These are phyloP conservation scores for Poeciliopsis infans DNA, from an alignment of 2,797 vertebrate genomes.

Conservation along the genomic window DNA sequence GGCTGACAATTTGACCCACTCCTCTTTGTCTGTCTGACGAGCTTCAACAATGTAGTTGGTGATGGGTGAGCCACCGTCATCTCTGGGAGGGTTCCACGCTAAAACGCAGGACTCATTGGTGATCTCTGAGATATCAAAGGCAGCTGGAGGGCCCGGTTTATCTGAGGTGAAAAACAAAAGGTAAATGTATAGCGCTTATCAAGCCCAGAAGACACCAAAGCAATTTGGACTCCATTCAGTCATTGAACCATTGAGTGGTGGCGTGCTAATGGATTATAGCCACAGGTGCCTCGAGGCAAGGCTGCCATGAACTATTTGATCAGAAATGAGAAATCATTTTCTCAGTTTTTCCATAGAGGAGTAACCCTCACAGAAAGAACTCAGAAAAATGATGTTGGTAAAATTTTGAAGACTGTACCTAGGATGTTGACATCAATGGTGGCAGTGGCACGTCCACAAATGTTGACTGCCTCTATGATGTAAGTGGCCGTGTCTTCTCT, in stretches of 20 bases:
- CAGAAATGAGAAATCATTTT: background rate
- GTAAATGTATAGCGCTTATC: too few relatives aligned
- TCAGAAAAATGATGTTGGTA: background rate
- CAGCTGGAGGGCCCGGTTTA: slow-evolving; percentile 97
- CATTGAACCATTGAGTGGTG: background rate
- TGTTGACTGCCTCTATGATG: slow-evolving; percentile 96
- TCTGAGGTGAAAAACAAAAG: slow-evolving; percentile 75
- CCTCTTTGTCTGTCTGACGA: slow-evolving; percentile 87
- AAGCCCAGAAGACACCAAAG: too few relatives aligned
- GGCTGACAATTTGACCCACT: slow-evolving; percentile 96
- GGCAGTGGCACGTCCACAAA: slow-evolving; percentile 92
- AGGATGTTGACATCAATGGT: slow-evolving; percentile 97
- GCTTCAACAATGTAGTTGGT: slow-evolving; percentile 96
- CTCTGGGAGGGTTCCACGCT: slow-evolving; percentile 97
- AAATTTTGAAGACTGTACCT: slow-evolving; percentile 76
- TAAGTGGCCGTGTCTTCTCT: slow-evolving; percentile 95
- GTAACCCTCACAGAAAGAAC: background rate
- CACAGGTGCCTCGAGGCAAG: too few relatives aligned
- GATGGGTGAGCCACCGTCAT: slow-evolving; percentile 93
- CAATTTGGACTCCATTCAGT: too few relatives aligned
- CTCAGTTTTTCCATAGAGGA: background rate
- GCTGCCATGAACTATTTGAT: background rate
- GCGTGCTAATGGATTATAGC: background rate
- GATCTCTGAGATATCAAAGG: slow-evolving; percentile 95
- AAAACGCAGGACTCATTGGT: slow-evolving; percentile 92